A percentile compares a stretch with the other conserved stretches of the same genome.
phyloP scores from a whole-genome alignment of 1,140 invertebrate species.

The Leptonema lineaticorne region DNA sequence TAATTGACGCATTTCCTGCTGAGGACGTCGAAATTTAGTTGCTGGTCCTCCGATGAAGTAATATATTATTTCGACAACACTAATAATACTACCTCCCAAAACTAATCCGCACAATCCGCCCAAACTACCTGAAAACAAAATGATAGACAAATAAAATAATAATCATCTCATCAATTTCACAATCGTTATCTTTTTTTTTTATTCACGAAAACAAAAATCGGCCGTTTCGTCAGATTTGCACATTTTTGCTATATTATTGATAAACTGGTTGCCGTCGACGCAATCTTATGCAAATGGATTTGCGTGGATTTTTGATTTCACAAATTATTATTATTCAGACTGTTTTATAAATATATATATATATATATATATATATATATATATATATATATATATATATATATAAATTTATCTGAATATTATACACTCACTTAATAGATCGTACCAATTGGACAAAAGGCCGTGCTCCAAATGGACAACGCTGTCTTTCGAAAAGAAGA shows the following conservation, averaged over 20 bases:
- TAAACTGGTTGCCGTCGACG: neutral
- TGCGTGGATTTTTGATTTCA: neutral
- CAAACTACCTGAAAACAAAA: conserved; percentile 55
- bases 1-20: conserved; percentile 22
- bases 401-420: no score
- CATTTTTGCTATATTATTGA: neutral
- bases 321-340: neutral
- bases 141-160: neutral
- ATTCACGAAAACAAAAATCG: no score
- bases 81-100: conserved; percentile 63
- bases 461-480: conserved; percentile 52
- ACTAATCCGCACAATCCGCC: conserved; percentile 64
- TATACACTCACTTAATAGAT: conserved; percentile 56
- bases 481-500: conserved; percentile 50
- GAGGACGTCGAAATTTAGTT: conserved; percentile 19
- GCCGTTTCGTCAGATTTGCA: neutral
- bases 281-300: neutral
- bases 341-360: conserved; percentile 13
- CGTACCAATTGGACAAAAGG: conserved; percentile 55
- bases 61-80: conserved; percentile 59
- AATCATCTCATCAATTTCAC: neutral
- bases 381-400: no score
- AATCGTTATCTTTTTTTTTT: no score
- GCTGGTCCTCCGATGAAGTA: conserved; percentile 50
- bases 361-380: no score